Evolutionary conservation across 2,113 vertebrate genomes (phyloP), one percentile per base, ranked within the genome.

Genomic region (Proterorhinus semilunaris): DNA sequence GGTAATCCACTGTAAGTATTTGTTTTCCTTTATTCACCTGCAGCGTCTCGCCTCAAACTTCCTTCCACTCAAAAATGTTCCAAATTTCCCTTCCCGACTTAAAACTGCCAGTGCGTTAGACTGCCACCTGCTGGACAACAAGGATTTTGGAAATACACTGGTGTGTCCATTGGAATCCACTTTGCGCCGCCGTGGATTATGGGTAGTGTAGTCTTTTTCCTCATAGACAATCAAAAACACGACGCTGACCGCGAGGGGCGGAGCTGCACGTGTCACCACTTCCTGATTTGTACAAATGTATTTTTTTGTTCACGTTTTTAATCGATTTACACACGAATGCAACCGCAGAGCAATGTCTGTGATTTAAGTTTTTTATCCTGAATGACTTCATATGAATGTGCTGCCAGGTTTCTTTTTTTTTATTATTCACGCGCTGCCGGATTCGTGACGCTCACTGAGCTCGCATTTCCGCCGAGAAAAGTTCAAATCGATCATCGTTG

Each of bases 201-300:
- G 43, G n/a, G 53, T 79, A 43, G 75, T 42, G 65, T 57, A 64
- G 69, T 82, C 45, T 17, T 63, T 61, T 63, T 48, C 50, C 66
- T 64, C 53, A 62, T 73, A 79, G 90, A 92, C 90, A 91, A 91
- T 90, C 89, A 91, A 59, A 74, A 71, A 53, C 47, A 13, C 8
- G 21, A 57, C 43, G 21, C 45, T 21, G 8, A 47, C 15, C 6
- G n/a, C 10, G 16, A n/a, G 61, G 61, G 15, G 44, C 61, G 17
- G 43, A 17, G 16, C 61, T 62, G 44, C 11, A 62, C 44, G 16
- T 49, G 16, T 48, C 45, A 15, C 46, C 65, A 62, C 16, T 42
- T 65, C 58, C 54, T 66, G 0, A 63, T 57, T 67, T 48, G 1
- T 27, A 42, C 6, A 16, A 0, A 11, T 46, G 1, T 17, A 44